phyloP scores from a whole-genome alignment of 2,888 invertebrate species.

The Drosophila barbarae region DNA sequence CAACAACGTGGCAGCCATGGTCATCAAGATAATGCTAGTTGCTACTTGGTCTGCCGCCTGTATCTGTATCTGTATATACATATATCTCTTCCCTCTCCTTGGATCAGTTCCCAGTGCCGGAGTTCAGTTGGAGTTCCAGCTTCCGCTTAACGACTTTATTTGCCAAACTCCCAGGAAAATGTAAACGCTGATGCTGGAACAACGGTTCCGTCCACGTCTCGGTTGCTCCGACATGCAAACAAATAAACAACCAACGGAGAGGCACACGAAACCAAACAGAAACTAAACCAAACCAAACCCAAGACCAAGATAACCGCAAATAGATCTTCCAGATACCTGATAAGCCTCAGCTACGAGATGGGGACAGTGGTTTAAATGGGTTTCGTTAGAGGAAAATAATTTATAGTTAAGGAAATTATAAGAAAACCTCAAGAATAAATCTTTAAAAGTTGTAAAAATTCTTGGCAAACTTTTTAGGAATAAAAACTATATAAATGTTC shows the following conservation, averaged over 20 bases:
- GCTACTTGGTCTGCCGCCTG: conserved; percentile 36
- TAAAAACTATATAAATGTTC: neutral
- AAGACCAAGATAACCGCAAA: conserved; percentile 58
- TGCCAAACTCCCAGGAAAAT: conserved; percentile 69
- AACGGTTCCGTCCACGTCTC: conserved; percentile 18
- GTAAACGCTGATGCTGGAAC: conserved; percentile 48
- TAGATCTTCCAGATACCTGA: conserved; percentile 66
- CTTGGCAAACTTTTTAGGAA: neutral
- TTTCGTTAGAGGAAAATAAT: neutral
- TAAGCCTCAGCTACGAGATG: conserved; percentile 46
- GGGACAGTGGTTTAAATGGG: conserved; percentile 7
- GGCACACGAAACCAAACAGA: conserved; percentile 53
- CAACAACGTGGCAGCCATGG: conserved; percentile 49
- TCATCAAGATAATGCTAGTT: conserved; percentile 56
- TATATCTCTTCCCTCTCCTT: neutral
- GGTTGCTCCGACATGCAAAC: conserved; percentile 33
- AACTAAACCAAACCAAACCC: conserved; percentile 45
- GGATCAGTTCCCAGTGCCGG: conserved; percentile 34
- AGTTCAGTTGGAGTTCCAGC: conserved; percentile 23
- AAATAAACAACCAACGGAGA: conserved; percentile 40
- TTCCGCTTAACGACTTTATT: conserved; percentile 66
- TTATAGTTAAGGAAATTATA: too few relatives aligned
- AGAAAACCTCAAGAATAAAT: neutral
- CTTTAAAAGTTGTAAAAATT: neutral
- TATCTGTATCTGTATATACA: conserved; percentile 3